Base-by-base conservation (phyloP, 2,888 invertebrate species). In the Cryptocheilus praepositus region DNA sequence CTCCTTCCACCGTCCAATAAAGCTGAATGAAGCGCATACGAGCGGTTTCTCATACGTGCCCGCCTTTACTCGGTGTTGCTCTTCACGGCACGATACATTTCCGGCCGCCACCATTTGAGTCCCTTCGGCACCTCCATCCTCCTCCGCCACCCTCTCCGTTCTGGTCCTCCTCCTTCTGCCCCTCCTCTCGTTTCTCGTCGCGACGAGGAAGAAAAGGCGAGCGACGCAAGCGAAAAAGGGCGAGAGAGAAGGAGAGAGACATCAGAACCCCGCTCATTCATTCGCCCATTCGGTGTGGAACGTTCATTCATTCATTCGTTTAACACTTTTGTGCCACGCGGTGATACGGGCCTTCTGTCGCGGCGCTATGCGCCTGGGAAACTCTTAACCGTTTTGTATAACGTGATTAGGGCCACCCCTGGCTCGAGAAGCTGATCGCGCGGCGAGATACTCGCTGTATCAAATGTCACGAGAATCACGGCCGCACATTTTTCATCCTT, bases 291-390 rank as follows among this genome's bases (percentile, higher is more conserved):
- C 77, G 69, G 67, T 70, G 36, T 36, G 36, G 67, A 66, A 70
- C 73, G 70, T 75, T 79, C 79, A 64, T 83, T 83, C 86, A 83
- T 84, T 87, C 85, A 84, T 85, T 83, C 85, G 83, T 84, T 86
- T 84, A 87, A 86, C 85, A 88, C 86, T 87, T 87, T 86, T 87
- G 86, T 86, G 85, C 81, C 74, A 80, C 80, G 83, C 82, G 81
- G 67, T 75, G 83, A 88, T 88, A 88, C 85, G 88, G 86, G 87
- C 74, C 81, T 84, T 81, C 80, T 81, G 81, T 82, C 78, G 78
- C 70, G 56, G 71, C 67, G 70, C 56, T 60, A 67, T 73, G 71
- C 74, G 79, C 81, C 79, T 87, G 85, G 82, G 84, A 86, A 85
- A 82, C 75, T 79, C 75, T 85, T 83, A 83, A 87, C 81, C 83